Evolutionary conservation across 1,140 invertebrate genomes (phyloP), one percentile per base, ranked within the genome.

Genomic region (Nephila pilipes): DNA sequence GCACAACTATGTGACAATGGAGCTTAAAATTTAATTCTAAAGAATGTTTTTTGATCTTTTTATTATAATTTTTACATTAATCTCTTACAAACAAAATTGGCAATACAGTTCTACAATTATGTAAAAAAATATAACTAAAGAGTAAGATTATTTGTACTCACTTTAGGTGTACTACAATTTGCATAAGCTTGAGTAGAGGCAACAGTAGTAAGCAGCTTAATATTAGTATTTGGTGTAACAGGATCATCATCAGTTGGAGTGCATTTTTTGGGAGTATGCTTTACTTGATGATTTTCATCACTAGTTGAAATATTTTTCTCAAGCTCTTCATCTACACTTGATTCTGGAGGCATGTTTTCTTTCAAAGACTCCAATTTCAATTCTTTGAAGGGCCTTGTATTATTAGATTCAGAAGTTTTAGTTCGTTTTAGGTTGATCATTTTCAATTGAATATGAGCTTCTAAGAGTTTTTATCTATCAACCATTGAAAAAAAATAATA

Each of bases 171-270:
- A 38, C 14, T 29, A 36, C 92, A 89, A 54, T 90, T 85, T 25
- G 87, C 92, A 93, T 93, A 93, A 18, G 81, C 87, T 32, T 29
- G 55, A 14, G 18, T 20, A 36, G 92, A 58, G 36, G 92, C 92
- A n/a, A 90, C 16, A 54, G 87, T 22, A 75, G 87, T 93, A 29
- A 89, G 32, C 20, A 93, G 46, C 57, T 93, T 89, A 57, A 89
- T 83, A 10, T 90, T 93, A 22, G 80, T 22, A 55, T 65, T 89
- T 22, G 87, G 87, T 55, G 92, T 85, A n/a, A 89, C 54, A 57
- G 87, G 92, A 16, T 89, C 85, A 8, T 79, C 63, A 10, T 57
- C 36, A 63, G n/a, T 87, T 46, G 79, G 8, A 32, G 12, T 20
- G 8, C 10, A 20, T 36, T 93, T 87, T 79, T 93, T 87, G 38